Percentiles rank a stretch among this genome's conserved stretches.
Evolutionary conservation across 2,888 invertebrate genomes (phyloP).

Genomic region (Ochropacha duplaris): DNA sequence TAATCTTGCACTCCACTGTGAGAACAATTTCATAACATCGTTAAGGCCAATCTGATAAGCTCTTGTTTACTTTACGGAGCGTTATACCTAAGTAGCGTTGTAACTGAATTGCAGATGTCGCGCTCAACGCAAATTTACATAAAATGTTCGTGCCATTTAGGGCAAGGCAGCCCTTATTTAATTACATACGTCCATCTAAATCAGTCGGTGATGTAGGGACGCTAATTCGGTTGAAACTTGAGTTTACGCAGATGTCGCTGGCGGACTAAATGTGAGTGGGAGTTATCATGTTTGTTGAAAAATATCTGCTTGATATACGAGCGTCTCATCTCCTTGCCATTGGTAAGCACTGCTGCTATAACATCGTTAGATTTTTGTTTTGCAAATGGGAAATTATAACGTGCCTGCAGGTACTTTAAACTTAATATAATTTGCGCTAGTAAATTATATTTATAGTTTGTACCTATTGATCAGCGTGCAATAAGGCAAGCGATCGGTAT

Average conservation of each 20-base stretch:
- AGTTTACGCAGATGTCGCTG: conserved; percentile 6
- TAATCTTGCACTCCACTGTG: conserved; percentile 21
- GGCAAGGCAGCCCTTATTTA: conserved; percentile 42
- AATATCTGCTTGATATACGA: background rate
- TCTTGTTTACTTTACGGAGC: conserved; percentile 29
- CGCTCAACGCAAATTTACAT: conserved; percentile 50
- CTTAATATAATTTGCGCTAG: too few relatives aligned
- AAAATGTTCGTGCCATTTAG: conserved; percentile 39
- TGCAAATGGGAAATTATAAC: background rate
- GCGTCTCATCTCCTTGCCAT: background rate
- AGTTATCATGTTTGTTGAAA: background rate
- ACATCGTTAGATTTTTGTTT: background rate
- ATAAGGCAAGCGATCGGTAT: too few relatives aligned
- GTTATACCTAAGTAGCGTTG: conserved; percentile 28
- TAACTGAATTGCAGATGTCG: conserved; percentile 44
- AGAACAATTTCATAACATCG: conserved; percentile 22
- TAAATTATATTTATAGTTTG: too few relatives aligned
- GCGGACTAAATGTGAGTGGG: background rate
- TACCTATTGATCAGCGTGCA: background rate
- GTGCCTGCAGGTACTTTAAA: too few relatives aligned
- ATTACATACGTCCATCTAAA: conserved; percentile 52
- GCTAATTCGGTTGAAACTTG: conserved; percentile 40
- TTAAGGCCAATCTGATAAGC: conserved; percentile 34
- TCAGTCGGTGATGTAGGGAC: conserved; percentile 35
- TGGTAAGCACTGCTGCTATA: background rate